Base-by-base conservation (phyloP, 2,888 invertebrate species). In the Andrena bucephala region DNA sequence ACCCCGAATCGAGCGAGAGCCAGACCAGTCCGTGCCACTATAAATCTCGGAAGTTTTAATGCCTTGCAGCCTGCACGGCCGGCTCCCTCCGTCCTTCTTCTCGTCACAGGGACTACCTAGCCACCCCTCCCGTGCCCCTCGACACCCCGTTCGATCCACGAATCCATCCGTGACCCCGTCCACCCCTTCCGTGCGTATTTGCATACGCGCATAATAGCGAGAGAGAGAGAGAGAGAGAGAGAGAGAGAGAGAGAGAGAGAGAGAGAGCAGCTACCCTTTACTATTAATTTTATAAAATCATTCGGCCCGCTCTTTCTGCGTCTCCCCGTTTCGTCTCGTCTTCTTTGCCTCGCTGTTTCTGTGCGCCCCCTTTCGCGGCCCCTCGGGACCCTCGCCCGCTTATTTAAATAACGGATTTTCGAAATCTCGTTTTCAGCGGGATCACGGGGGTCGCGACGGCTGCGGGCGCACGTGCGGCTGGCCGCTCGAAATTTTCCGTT, bases 371-470 rank as follows among this genome's bases (percentile, higher is more conserved):
- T 6, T 16, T 29, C 48, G 65, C 59, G 65, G 79, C 78, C 80
- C 66, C 50, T 67, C 57, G 75, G 73, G 81, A 72, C 71, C 76
- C 83, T 71, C 59, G 73, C 62, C 10, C n/a, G 79, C 90, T 90
- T 93, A 94, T 94, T 94, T 93, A 92, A 94, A 94, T 94, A 94
- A 94, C 94, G 94, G 93, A 94, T 94, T 94, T 93, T 92, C 90
- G 86, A 94, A 94, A 94, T 94, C 93, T 92, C 91, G 94, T 94
- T 93, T 93, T 91, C 83, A 76, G 8, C 24, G 48, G 50, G 83
- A 79, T 85, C 82, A 74, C 76, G 75, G 68, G 81, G 76, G 62
- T 65, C 67, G 29, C 59, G 54, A 31, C 70, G 77, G 68, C 66
- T 66, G 72, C 77, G 74, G 31, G 66, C 42, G 36, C 85, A 87